Conservation (phyloP, 2,113 vertebrate genomes). For the Pachypanchax playfairii region DNA sequence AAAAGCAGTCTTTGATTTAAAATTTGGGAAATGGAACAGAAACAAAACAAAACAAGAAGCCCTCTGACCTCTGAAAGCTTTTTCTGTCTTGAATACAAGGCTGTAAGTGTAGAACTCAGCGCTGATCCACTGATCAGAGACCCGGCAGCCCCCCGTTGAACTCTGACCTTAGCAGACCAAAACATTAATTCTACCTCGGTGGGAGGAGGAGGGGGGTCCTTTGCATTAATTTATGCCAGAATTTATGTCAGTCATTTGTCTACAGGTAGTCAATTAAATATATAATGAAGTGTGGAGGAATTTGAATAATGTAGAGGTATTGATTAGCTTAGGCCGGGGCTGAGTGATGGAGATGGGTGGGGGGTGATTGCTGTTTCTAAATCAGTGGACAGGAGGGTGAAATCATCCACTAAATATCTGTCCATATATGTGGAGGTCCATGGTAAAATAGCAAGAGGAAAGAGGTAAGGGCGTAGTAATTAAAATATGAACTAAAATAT, state of each 20-base stretch:
- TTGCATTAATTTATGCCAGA: constrained; percentile 78
- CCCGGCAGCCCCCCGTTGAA: constrained; percentile 55
- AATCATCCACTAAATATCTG: constrained; percentile 28
- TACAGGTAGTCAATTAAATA: constrained; percentile 83
- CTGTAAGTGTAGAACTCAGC: background rate
- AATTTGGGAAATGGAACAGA: background rate
- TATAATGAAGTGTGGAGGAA: constrained; percentile 81
- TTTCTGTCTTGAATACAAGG: background rate
- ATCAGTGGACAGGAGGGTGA: constrained; percentile 48
- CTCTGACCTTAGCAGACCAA: constrained; percentile 62
- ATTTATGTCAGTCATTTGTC: constrained; percentile 68
- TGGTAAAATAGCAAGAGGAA: background rate
- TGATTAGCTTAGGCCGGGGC: constrained; percentile 63
- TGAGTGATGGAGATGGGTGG: constrained; percentile 20
- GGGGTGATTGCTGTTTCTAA: constrained; percentile 56
- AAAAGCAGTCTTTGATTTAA: background rate
- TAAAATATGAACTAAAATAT: too few species aligned
- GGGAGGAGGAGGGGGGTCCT: constrained; percentile 60
- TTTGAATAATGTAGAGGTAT: constrained; percentile 82
- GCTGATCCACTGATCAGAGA: constrained; percentile 46
- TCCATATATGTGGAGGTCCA: constrained; percentile 15
- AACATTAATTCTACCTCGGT: constrained; percentile 54
- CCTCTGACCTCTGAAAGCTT: background rate
- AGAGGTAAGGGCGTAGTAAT: too few species aligned
- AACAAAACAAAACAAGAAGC: background rate